Evolutionary conservation across 2,113 vertebrate genomes (phyloP), one percentile per base, ranked within the genome.

Genomic region (Scomber colias): DNA sequence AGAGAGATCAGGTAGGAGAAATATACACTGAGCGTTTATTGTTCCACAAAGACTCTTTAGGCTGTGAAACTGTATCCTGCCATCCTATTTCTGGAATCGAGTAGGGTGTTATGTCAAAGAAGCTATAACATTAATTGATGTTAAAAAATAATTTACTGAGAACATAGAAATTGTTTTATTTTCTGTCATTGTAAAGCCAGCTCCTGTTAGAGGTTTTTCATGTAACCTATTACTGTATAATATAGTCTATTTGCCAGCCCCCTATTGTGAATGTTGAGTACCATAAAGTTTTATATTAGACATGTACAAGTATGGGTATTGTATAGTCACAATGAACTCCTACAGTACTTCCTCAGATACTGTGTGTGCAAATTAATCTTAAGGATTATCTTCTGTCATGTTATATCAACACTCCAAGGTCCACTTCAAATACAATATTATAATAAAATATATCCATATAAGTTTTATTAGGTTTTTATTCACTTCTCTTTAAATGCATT

Each of bases 401-500:
- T 40, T 40, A 40, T 40, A 40, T 8, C 35, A 40, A 40, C 35
- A 40, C 35, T 40, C 35, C 35, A 40, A 40, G 35, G 35, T 40
- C 35, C 35, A 40, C 31, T 35, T 5, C 31, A 35, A 35, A 14
- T 56, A 30, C n/a, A 9, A 46, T 9, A 13, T 45, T 4, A 57
- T 35, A 15, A 56, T 12, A n/a, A 11, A 59, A 35, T 7, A 70
- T 19, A 24, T 7, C 0, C 3, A 44, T 27, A 11, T 44, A 40
- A 72, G 48, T 75, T 55, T 66, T 63, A 64, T 78, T 46, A 56
- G 2, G 63, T 69, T 44, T 40, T 75, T 68, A 54, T 73, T 65
- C 30, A 53, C 11, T 30, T 60, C 8, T 12, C 17, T 19, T 50
- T 27, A 44, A 45, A 60, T 56, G 3, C 50, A 69, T 56, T 65